These are phyloP conservation scores for Choloepus hoffmanni DNA, from an alignment of 2,113 vertebrate species.

Conservation along the genomic window DNA sequence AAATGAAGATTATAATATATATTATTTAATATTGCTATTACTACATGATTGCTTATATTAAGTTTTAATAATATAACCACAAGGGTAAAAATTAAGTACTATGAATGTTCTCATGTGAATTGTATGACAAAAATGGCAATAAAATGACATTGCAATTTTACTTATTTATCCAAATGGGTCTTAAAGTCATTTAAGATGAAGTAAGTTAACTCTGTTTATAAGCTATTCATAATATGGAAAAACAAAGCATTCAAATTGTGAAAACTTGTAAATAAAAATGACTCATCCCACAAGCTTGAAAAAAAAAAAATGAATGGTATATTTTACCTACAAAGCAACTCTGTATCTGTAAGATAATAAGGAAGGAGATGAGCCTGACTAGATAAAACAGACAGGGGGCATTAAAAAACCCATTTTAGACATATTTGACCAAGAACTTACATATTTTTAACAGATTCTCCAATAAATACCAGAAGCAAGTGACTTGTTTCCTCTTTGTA, in stretches of 20 bases:
- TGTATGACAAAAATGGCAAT: background rate
- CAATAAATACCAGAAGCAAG: background rate
- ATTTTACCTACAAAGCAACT: conserved; percentile 17
- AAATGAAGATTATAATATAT: background rate
- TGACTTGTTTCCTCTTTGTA: background rate
- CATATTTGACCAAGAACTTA: background rate
- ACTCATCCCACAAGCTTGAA: background rate
- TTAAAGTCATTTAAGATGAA: background rate
- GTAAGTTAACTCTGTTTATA: background rate
- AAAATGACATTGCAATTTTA: background rate
- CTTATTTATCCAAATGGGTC: background rate
- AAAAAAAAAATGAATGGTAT: background rate
- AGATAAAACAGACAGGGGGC: background rate
- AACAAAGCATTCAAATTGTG: background rate
- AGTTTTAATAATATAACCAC: background rate
- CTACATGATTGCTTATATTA: background rate
- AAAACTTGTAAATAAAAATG: conserved; percentile 35
- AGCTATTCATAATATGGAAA: background rate
- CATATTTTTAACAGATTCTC: background rate
- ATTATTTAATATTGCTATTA: background rate
- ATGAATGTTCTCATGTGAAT: background rate
- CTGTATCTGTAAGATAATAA: conserved; percentile 25
- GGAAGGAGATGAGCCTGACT: background rate
- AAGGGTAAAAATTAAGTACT: background rate
- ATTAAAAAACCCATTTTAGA: conserved; percentile 2